phyloP scores from a whole-genome alignment of 2,888 invertebrate genomes.

The Xanthorhoe designata region DNA sequence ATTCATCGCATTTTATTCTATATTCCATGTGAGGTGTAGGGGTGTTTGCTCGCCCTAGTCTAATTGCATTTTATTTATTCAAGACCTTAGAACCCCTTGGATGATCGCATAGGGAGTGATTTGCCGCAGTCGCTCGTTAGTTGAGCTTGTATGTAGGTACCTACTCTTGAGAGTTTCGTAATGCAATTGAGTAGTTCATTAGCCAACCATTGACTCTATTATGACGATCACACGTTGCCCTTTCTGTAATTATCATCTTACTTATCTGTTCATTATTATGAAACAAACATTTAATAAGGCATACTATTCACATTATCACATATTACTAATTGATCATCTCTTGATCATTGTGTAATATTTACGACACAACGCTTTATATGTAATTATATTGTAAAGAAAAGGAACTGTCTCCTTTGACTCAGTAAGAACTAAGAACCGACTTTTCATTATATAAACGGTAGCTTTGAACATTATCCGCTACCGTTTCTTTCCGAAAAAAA shows the following conservation, averaged over 20 bases:
- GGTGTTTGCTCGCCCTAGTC: conserved; percentile 60
- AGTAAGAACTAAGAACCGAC: too few species aligned
- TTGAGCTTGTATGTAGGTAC: conserved; percentile 50
- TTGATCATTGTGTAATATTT: too few species aligned
- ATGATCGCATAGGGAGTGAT: conserved; percentile 59
- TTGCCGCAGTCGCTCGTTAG: conserved; percentile 65
- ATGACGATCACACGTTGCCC: conserved; percentile 15
- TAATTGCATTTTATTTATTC: conserved; percentile 84
- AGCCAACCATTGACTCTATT: conserved; percentile 39
- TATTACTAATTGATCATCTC: too few species aligned
- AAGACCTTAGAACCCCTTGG: conserved; percentile 65
- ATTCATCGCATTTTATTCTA: conserved; percentile 60
- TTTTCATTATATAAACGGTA: neutral
- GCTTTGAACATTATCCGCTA: conserved; percentile 26
- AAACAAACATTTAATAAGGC: neutral
- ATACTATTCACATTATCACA: too few species aligned
- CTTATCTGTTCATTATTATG: neutral
- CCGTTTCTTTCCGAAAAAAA: conserved; percentile 45
- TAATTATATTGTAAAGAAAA: too few species aligned
- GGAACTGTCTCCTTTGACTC: too few species aligned
- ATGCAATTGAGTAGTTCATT: conserved; percentile 53
- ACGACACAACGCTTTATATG: too few species aligned
- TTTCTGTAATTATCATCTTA: neutral
- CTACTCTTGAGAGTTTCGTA: conserved; percentile 49
- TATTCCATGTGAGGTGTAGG: conserved; percentile 45